These are phyloP conservation scores for Larimichthys polyactis DNA, from an alignment of 2,113 vertebrate species.

Conservation along the genomic window DNA sequence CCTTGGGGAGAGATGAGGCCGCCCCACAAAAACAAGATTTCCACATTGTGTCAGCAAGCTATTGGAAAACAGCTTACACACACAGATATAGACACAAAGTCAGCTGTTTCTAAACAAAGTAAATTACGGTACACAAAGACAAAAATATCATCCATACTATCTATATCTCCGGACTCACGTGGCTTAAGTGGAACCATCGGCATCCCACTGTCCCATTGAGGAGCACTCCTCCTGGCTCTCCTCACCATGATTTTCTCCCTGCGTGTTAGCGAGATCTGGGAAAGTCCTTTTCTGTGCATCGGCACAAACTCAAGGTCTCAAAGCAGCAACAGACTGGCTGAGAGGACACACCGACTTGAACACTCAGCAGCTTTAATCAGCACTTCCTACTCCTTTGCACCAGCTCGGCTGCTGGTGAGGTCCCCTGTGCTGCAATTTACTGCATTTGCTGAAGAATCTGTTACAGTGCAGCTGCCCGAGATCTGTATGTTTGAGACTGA, in stretches of 20 bases:
- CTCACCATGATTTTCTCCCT: slow-evolving; percentile 65
- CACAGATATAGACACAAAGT: background rate
- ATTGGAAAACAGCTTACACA: background rate
- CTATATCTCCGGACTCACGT: slow-evolving; percentile 62
- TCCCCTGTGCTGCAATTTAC: slow-evolving; percentile 46
- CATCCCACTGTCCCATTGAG: slow-evolving; percentile 67
- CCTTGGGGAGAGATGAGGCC: background rate
- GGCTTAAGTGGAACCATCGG: slow-evolving; percentile 74
- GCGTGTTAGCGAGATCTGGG: slow-evolving; percentile 1
- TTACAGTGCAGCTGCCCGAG: slow-evolving; percentile 57
- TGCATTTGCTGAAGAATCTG: slow-evolving; percentile 47
- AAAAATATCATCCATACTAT: slow-evolving; percentile 2
- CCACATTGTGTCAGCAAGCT: background rate
- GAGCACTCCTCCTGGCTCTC: slow-evolving; percentile 59
- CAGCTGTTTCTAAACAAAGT: background rate
- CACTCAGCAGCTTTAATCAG: slow-evolving; percentile 63
- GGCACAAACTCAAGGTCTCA: slow-evolving; percentile 35
- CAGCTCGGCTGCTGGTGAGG: slow-evolving; percentile 23
- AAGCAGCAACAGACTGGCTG: slow-evolving; percentile 25
- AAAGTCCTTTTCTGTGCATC: slow-evolving; percentile 30
- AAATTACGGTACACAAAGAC: background rate
- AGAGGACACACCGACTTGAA: slow-evolving; percentile 19
- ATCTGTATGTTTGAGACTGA: slow-evolving; percentile 54
- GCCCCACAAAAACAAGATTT: slow-evolving; percentile 7
- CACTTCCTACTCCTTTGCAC: slow-evolving; percentile 45